phyloP scores from a whole-genome alignment of 2,888 invertebrate species.

The Labia minor region DNA sequence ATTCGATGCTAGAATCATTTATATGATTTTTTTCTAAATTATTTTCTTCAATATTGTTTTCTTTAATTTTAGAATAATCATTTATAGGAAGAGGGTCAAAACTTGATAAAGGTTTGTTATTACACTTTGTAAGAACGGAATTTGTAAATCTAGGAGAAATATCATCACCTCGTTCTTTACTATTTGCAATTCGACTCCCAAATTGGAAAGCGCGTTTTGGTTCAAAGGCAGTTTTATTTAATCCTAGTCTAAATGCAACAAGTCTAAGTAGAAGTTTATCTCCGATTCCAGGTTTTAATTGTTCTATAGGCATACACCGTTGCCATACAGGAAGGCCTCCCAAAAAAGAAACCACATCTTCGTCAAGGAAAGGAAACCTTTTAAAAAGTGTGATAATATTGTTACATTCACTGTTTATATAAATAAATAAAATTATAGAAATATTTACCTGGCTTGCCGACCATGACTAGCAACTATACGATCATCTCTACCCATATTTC shows the following conservation, averaged over 20 bases:
- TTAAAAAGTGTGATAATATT: constrained; percentile 15
- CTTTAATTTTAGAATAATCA: too few relatives aligned
- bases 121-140: too few relatives aligned
- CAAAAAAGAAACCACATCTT: constrained; percentile 43
- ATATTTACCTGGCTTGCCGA: constrained; percentile 64
- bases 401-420: not conserved
- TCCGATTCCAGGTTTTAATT: constrained; percentile 66
- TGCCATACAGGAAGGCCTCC: constrained; percentile 54
- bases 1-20: too few relatives aligned
- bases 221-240: constrained; percentile 50
- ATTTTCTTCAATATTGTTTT: too few relatives aligned
- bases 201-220: constrained; percentile 95
- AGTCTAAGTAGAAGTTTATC: constrained; percentile 82
- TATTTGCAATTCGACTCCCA: constrained; percentile 88
- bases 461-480: constrained; percentile 84
- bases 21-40: too few relatives aligned
- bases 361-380: constrained; percentile 24
- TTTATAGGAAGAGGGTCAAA: too few relatives aligned
- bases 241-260: constrained; percentile 55
- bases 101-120: too few relatives aligned
- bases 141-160: constrained; percentile 42
- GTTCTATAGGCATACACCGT: constrained; percentile 39
- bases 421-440: constrained; percentile 32
- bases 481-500: constrained; percentile 93
- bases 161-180: constrained; percentile 77